Percentiles rank a stretch among this genome's conserved stretches.
phyloP scores from a whole-genome alignment of 2,888 invertebrate species.

The Aspidiotus rigidus region DNA sequence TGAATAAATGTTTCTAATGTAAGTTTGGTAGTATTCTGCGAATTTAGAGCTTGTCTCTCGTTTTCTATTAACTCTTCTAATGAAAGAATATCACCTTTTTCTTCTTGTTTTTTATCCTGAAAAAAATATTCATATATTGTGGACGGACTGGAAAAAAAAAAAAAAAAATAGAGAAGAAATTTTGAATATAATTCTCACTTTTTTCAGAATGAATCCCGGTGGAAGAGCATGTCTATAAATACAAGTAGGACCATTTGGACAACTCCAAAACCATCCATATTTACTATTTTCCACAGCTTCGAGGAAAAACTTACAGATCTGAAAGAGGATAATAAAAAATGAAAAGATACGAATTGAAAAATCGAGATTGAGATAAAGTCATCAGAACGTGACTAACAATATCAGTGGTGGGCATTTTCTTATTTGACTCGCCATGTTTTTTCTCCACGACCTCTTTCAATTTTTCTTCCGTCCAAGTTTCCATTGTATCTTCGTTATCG shows the following conservation, averaged over 20 bases:
- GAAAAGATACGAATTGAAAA: not conserved
- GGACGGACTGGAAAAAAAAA: not conserved
- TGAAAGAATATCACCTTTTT: constrained; percentile 77
- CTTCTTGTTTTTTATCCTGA: constrained; percentile 71
- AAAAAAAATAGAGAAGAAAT: not conserved
- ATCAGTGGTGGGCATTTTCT: constrained; percentile 77
- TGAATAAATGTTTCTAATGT: constrained; percentile 91
- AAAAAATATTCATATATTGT: constrained; percentile 15
- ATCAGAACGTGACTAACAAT: constrained; percentile 58
- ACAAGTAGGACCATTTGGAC: constrained; percentile 84
- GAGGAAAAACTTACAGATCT: constrained; percentile 96
- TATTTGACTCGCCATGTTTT: constrained; percentile 75
- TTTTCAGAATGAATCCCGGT: constrained; percentile 87
- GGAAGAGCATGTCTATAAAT: constrained; percentile 91
- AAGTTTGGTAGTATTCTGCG: constrained; percentile 64
- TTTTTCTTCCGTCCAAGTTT: constrained; percentile 96
- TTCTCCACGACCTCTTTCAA: constrained; percentile 89
- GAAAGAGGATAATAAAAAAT: constrained; percentile 34
- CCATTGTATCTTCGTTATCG: constrained; percentile 65
- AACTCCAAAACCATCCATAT: constrained; percentile 99
- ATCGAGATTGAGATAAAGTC: not conserved
- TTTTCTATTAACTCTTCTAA: constrained; percentile 89
- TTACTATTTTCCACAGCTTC: constrained; percentile 96
- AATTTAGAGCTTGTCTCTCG: constrained; percentile 77
- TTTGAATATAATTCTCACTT: constrained; percentile 41